These are phyloP conservation scores for Camelus bactrianus DNA, from an alignment of 2,113 vertebrate genomes.

Conservation along the genomic window DNA sequence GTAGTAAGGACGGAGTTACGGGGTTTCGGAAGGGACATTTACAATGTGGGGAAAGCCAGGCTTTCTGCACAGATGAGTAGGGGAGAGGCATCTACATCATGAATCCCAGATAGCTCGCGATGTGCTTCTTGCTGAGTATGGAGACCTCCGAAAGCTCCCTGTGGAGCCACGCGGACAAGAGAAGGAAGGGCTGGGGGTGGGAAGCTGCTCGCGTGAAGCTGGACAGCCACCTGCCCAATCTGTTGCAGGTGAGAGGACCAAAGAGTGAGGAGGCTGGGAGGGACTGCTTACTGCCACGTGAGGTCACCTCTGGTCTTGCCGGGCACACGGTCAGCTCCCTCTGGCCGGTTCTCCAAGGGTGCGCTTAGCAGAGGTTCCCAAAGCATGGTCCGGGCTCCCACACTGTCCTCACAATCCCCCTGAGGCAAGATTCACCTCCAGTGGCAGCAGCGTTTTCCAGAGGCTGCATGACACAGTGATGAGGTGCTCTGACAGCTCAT, in stretches of 20 bases:
- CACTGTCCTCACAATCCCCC: no score
- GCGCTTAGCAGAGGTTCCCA: background rate
- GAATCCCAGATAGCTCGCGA: background rate
- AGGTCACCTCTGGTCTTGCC: background rate
- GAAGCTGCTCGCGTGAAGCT: background rate
- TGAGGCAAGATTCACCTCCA: fast-evolving
- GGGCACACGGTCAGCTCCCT: background rate
- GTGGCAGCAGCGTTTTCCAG: fast-evolving
- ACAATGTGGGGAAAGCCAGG: fast-evolving
- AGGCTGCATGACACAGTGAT: fast-evolving
- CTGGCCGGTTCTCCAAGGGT: background rate
- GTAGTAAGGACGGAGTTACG: fast-evolving
- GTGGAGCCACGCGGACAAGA: fast-evolving
- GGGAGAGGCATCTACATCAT: background rate
- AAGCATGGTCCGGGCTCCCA: fast-evolving
- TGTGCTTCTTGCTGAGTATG: background rate
- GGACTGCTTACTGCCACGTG: fast-evolving
- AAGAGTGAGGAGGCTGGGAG: background rate
- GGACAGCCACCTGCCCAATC: fast-evolving
- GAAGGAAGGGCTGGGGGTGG: no score
- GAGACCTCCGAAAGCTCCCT: background rate
- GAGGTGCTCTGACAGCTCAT: fast-evolving
- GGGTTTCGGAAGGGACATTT: background rate
- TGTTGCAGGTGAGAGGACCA: background rate
- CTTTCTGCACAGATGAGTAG: background rate